These are phyloP conservation scores for Drosophila antonietae DNA, from an alignment of 2,888 invertebrate genomes.

Conservation along the genomic window DNA sequence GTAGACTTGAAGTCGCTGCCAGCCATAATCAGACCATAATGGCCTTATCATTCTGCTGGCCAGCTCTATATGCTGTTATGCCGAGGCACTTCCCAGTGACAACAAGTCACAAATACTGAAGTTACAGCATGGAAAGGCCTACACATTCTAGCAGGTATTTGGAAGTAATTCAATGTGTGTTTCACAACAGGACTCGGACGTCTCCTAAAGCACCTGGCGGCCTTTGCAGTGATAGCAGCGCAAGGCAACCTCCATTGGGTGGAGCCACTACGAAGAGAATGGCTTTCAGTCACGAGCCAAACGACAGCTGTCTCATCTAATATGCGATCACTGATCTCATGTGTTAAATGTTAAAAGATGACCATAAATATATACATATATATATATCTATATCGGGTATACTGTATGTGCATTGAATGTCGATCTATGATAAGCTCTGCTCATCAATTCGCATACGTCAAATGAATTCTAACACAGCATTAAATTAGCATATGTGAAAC, in stretches of 20 bases:
- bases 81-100: not conserved
- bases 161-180: not conserved
- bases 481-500: conserved; percentile 56
- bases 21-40: conserved; percentile 11
- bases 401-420: conserved; percentile 6
- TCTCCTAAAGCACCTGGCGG: conserved; percentile 80
- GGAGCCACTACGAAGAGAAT: conserved; percentile 85
- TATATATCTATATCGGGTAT: conserved; percentile 12
- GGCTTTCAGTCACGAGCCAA: conserved; percentile 79
- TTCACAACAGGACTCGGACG: conserved; percentile 75
- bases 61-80: not conserved
- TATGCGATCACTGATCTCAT: conserved; percentile 44
- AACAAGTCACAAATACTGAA: conserved; percentile 53
- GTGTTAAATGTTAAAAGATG: conserved; percentile 27
- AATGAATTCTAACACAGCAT: conserved; percentile 55
- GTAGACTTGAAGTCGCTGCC: conserved; percentile 18
- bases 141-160: no score
- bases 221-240: conserved; percentile 67
- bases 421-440: conserved; percentile 23
- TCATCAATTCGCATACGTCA: conserved; percentile 54
- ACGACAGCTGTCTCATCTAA: conserved; percentile 66
- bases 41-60: conserved; percentile 26
- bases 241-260: conserved; percentile 85
- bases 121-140: no score
- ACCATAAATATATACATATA: conserved; percentile 7